A percentile compares a stretch with the other conserved stretches of the same genome.
These are phyloP conservation scores for Heliconius melpomene DNA, from an alignment of 1,140 invertebrate genomes.

Conservation along the genomic window DNA sequence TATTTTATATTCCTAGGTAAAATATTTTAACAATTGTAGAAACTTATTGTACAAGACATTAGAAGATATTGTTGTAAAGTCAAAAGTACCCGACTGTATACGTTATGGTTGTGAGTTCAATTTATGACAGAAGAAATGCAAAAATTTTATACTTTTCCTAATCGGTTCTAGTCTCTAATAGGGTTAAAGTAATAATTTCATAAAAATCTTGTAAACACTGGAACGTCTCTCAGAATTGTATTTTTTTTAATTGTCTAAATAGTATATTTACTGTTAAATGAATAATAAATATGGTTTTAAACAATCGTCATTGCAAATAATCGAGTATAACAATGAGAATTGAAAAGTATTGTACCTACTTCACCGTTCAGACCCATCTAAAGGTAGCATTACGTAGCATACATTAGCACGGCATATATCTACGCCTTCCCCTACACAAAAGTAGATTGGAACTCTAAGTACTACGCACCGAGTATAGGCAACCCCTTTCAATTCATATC, in stretches of 20 bases:
- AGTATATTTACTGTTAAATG: background rate
- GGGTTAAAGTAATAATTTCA: too few species aligned
- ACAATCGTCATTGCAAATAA: background rate
- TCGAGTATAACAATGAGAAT: conserved; percentile 4
- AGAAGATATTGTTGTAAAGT: too few species aligned
- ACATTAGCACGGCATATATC: background rate
- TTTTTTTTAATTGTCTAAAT: background rate
- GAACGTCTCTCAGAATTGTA: background rate
- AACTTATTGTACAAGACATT: too few species aligned
- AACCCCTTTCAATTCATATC: background rate
- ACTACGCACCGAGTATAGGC: background rate
- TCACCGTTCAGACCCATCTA: background rate
- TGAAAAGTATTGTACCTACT: background rate
- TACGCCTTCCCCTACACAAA: background rate
- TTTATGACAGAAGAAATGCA: too few species aligned
- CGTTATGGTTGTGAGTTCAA: too few species aligned
- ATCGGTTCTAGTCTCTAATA: too few species aligned
- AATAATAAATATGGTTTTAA: background rate
- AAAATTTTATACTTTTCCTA: too few species aligned
- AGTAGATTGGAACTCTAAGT: conserved; percentile 6
- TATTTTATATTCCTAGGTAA: too few species aligned
- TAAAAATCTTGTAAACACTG: too few species aligned
- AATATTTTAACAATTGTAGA: too few species aligned
- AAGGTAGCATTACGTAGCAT: background rate
- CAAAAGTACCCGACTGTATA: too few species aligned